A percentile compares a stretch with the other conserved stretches of the same genome.
phyloP scores from a whole-genome alignment of 2,888 invertebrate genomes.

The Mantis religiosa region DNA sequence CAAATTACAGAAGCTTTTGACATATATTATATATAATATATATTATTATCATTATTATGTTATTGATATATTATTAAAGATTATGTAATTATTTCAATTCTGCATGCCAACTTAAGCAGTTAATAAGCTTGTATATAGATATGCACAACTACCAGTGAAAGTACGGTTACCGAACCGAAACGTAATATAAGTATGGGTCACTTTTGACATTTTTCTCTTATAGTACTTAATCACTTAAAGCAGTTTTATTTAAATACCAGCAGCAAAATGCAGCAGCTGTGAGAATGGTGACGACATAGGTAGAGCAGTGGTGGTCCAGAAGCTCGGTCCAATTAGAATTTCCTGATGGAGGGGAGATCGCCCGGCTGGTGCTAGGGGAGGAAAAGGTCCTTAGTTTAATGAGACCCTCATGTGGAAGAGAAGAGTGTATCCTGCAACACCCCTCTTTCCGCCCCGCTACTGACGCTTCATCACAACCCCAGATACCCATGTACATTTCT shows the following conservation, averaged over 20 bases:
- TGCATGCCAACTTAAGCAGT: too few species aligned
- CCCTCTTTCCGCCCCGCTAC: not conserved
- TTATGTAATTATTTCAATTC: too few species aligned
- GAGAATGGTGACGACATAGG: not conserved
- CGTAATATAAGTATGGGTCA: not conserved
- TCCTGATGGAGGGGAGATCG: slow-evolving; percentile 13
- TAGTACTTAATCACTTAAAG: not conserved
- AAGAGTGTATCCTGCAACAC: slow-evolving; percentile 8
- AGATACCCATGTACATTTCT: not conserved
- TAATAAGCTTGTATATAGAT: too few species aligned
- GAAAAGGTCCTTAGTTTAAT: slow-evolving; percentile 28
- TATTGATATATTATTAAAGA: too few species aligned
- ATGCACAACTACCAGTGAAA: too few species aligned
- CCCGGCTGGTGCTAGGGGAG: not conserved
- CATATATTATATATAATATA: too few species aligned
- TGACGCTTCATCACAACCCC: slow-evolving; percentile 1
- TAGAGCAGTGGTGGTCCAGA: not conserved
- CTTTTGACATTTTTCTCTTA: not conserved
- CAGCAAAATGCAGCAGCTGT: not conserved
- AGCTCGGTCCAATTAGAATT: slow-evolving; percentile 24
- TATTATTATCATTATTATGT: too few species aligned
- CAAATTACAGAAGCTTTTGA: too few species aligned
- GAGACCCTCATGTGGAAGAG: slow-evolving; percentile 22
- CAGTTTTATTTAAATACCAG: not conserved
- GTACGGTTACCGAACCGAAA: too few species aligned